These are phyloP conservation scores for Canis aureus DNA, from an alignment of 2,113 vertebrate genomes.

Conservation along the genomic window DNA sequence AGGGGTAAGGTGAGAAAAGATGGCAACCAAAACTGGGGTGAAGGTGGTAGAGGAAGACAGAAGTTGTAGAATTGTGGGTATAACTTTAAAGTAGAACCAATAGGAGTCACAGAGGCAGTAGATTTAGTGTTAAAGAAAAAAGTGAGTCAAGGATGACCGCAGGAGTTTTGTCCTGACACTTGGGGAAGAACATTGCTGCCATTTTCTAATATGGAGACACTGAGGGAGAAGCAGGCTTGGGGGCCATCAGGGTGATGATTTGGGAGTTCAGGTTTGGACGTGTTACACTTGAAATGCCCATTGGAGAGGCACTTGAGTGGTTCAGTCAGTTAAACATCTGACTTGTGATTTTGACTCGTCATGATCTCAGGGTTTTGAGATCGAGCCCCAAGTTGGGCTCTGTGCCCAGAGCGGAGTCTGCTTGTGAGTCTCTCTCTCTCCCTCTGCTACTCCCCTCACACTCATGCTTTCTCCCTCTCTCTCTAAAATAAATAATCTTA, in stretches of 20 bases:
- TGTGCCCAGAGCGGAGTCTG: not conserved
- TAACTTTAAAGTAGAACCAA: not conserved
- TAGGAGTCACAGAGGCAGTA: not conserved
- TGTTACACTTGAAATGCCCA: not conserved
- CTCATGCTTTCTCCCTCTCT: not conserved
- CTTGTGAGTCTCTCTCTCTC: not conserved
- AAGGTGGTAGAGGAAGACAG: not conserved
- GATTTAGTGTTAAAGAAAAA: not conserved
- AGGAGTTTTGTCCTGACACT: not conserved
- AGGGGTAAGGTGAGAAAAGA: not conserved
- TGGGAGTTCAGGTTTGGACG: not conserved
- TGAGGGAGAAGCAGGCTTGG: not conserved
- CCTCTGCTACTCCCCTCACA: not conserved
- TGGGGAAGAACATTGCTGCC: not conserved
- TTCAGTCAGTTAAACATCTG: not conserved
- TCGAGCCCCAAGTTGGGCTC: not conserved
- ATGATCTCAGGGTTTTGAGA: not conserved
- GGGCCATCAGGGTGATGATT: not conserved
- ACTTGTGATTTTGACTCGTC: not conserved
- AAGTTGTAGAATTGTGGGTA: not conserved
- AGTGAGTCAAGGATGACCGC: not conserved
- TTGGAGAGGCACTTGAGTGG: not conserved
- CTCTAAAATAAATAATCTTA: not conserved
- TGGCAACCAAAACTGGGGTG: not conserved
- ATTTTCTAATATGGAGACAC: not conserved